Percentiles rank a stretch among this genome's conserved stretches.
Conservation (phyloP, 1,140 invertebrate species). For the Macrotrachela quadricornifera region DNA sequence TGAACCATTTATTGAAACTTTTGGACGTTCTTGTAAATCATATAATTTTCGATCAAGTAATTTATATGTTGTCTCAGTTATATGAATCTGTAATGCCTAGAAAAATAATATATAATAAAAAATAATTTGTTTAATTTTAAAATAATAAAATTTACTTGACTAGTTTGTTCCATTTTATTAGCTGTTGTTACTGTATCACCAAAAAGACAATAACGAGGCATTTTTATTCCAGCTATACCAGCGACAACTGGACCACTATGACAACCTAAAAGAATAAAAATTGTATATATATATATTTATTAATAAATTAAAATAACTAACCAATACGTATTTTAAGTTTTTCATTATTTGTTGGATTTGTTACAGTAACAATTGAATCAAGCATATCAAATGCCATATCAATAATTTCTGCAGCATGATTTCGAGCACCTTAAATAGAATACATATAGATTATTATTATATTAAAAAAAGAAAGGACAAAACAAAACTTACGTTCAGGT, state of each 20-base stretch:
- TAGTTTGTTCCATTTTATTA: not conserved
- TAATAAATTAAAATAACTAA: not conserved
- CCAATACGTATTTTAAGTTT: slow-evolving; percentile 65
- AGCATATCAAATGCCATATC: slow-evolving; percentile 42
- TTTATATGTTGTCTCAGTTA: too few relatives aligned
- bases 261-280: not conserved
- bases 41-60: slow-evolving; percentile 35
- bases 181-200: slow-evolving; percentile 70
- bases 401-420: slow-evolving; percentile 21
- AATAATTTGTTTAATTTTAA: too few relatives aligned
- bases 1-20: slow-evolving; percentile 32
- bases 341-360: slow-evolving; percentile 67
- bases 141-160: slow-evolving; percentile 4
- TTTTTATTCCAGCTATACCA: slow-evolving; percentile 9
- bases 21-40: slow-evolving; percentile 46
- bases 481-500: slow-evolving; percentile 16
- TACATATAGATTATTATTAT: too few relatives aligned
- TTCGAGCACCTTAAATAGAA: slow-evolving; percentile 1
- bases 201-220: slow-evolving; percentile 67
- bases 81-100: too few relatives aligned
- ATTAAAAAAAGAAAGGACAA: too few relatives aligned
- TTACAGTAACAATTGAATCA: slow-evolving; percentile 64
- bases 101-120: too few relatives aligned
- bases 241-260: slow-evolving; percentile 6
- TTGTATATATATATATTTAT: not conserved